Conservation (phyloP, 2,888 invertebrate genomes). For the Protodeltote pygarga region DNA sequence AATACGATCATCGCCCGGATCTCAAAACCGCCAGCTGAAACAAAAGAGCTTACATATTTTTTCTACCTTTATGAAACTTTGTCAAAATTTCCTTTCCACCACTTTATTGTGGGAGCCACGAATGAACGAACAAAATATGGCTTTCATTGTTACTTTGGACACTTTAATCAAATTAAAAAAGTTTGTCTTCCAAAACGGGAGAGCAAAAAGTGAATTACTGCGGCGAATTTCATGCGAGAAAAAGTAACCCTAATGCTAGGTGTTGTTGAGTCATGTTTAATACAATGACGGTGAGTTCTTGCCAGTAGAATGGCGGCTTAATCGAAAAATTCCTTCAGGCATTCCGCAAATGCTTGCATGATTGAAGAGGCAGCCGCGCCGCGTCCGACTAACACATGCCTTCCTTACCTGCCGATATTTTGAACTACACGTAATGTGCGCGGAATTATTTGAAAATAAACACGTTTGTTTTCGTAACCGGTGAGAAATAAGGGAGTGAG, state of each 20-base stretch:
- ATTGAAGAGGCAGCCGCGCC: constrained; percentile 54
- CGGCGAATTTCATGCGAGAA: constrained; percentile 30
- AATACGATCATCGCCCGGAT: constrained; percentile 4
- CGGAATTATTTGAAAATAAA: constrained; percentile 24
- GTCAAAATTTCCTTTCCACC: neutral
- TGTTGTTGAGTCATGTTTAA: constrained; percentile 61
- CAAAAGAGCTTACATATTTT: constrained; percentile 8
- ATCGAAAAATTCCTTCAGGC: constrained; percentile 67
- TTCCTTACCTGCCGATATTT: constrained; percentile 41
- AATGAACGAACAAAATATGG: constrained; percentile 24
- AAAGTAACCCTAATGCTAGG: constrained; percentile 34
- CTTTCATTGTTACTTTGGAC: constrained; percentile 19
- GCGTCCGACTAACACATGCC: constrained; percentile 32
- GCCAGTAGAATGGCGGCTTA: constrained; percentile 55
- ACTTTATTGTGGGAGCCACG: constrained; percentile 7
- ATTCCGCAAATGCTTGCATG: constrained; percentile 63
- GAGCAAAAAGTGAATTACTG: constrained; percentile 46
- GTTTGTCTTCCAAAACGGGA: constrained; percentile 36
- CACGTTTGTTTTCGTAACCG: neutral
- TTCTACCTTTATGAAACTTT: neutral
- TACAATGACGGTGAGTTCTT: constrained; percentile 54
- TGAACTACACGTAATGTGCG: constrained; percentile 28
- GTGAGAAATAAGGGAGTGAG: no score
- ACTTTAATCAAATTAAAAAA: constrained; percentile 53
- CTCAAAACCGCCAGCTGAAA: no score